A percentile compares a stretch with the other conserved stretches of the same genome.
Evolutionary conservation across 2,888 invertebrate genomes (phyloP).

Genomic region (Brachypalpus laphriformis): DNA sequence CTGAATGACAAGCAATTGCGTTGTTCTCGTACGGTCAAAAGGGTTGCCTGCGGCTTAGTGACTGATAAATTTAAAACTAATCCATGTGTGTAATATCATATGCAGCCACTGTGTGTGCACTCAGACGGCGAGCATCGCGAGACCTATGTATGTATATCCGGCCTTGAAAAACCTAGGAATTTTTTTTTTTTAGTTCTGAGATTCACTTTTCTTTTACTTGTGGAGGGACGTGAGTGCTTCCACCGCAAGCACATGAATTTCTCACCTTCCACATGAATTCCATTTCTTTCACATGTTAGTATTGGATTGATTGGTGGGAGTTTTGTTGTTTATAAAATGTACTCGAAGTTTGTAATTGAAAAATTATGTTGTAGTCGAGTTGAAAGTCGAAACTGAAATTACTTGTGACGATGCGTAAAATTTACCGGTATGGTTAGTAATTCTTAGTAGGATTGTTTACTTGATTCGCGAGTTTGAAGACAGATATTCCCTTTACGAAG

Average conservation of each 20-base stretch:
- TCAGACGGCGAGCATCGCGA: slow-evolving; percentile 28
- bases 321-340: neutral
- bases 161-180: slow-evolving; percentile 40
- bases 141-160: slow-evolving; percentile 58
- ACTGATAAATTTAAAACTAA: slow-evolving; percentile 34
- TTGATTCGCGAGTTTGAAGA: no score
- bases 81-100: slow-evolving; percentile 44
- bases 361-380: slow-evolving; percentile 14
- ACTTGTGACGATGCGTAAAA: no score
- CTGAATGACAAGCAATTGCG: neutral
- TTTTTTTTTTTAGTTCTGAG: slow-evolving; percentile 12
- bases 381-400: no score
- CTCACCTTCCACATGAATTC: neutral
- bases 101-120: slow-evolving; percentile 19
- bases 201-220: slow-evolving; percentile 38
- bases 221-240: slow-evolving; percentile 20
- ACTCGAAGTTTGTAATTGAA: neutral
- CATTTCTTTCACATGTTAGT: neutral
- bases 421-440: no score
- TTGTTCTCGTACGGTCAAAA: slow-evolving; percentile 10
- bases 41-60: slow-evolving; percentile 9
- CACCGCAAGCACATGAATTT: neutral
- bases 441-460: no score
- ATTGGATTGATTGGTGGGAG: neutral
- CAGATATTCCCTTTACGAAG: no score